Evolutionary conservation across 2,113 vertebrate species (phyloP).

Genomic region (Marmota flaviventris): DNA sequence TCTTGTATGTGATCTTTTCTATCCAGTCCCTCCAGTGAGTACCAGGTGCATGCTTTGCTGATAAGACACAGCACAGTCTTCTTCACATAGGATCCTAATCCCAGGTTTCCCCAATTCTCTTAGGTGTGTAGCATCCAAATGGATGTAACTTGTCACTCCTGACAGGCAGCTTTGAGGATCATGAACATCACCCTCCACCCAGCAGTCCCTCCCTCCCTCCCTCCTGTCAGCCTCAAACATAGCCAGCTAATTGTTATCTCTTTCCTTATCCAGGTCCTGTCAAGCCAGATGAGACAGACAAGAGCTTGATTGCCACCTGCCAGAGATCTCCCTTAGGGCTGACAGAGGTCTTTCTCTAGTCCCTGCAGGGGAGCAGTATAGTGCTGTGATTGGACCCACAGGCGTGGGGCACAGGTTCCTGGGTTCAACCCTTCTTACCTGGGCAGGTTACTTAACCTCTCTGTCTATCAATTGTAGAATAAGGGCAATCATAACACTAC

Average conservation of each 20-base stretch:
- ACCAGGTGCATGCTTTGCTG: neutral
- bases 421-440: conserved; percentile 8
- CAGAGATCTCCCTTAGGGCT: neutral
- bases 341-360: neutral
- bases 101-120: neutral
- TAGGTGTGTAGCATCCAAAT: neutral
- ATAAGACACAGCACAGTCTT: neutral
- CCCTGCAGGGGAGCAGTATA: neutral
- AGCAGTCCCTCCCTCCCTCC: neutral
- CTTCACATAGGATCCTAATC: neutral
- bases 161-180: neutral
- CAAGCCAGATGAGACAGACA: neutral
- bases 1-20: neutral
- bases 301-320: neutral
- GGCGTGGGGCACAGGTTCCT: neutral
- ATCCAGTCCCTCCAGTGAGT: neutral
- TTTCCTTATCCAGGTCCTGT: conserved; percentile 6
- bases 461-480: conserved; percentile 43
- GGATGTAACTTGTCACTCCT: neutral
- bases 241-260: neutral
- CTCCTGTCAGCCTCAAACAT: neutral
- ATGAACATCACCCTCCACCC: neutral
- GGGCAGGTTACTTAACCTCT: conserved; percentile 41
- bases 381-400: neutral
- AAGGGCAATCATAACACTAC: neutral